Percentiles rank a stretch among this genome's conserved stretches.
These are phyloP conservation scores for Ceyx melanurus DNA, from an alignment of 2,113 vertebrate genomes.

Conservation along the genomic window DNA sequence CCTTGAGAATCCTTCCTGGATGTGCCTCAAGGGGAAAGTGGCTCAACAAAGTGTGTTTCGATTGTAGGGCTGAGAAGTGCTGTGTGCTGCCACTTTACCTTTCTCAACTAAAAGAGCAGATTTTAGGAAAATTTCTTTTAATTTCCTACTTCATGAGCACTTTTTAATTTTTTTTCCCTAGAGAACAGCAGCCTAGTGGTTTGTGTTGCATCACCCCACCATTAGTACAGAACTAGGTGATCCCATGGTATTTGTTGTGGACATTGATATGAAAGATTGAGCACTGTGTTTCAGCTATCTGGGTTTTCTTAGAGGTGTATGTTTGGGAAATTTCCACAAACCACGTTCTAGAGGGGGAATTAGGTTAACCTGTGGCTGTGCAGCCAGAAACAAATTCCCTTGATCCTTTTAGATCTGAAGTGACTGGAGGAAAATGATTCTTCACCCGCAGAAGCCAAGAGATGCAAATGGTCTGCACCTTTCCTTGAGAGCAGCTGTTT, in stretches of 20 bases:
- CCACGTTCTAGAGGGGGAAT: neutral
- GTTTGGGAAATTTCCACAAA: neutral
- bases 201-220: neutral
- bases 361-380: neutral
- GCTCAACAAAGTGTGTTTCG: neutral
- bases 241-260: neutral
- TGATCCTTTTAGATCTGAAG: neutral
- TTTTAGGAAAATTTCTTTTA: neutral
- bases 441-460: neutral
- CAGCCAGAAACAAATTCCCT: neutral
- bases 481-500: neutral
- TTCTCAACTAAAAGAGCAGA: neutral
- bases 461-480: neutral
- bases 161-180: neutral
- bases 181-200: neutral
- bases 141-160: rapidly evolving
- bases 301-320: neutral
- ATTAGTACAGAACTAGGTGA: neutral
- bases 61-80: neutral
- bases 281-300: neutral
- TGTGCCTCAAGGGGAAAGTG: rapidly evolving
- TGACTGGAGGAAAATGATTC: neutral
- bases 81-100: neutral
- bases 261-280: neutral
- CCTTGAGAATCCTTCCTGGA: neutral